A percentile compares a stretch with the other conserved stretches of the same genome.
Evolutionary conservation across 1,140 invertebrate genomes (phyloP).

Genomic region (Pogonomyrmex californicus): DNA sequence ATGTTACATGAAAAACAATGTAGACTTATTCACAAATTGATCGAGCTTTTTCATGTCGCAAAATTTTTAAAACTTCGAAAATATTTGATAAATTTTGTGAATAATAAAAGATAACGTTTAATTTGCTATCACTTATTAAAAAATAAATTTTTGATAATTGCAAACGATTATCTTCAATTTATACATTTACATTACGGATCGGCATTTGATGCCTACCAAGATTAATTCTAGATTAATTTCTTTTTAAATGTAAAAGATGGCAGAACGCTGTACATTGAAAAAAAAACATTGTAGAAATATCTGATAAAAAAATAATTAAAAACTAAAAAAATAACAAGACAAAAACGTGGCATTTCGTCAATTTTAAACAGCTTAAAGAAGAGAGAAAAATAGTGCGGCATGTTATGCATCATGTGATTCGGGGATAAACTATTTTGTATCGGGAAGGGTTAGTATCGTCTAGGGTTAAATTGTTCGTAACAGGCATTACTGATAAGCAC

Average conservation of each 20-base stretch:
- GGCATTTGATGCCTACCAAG: not conserved
- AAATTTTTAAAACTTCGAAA: not conserved
- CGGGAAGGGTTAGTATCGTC: not conserved
- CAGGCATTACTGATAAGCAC: slow-evolving; percentile 59
- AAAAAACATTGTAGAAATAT: not conserved
- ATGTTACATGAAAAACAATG: not conserved
- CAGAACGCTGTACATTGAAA: not conserved
- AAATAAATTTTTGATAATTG: not conserved
- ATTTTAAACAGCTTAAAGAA: not conserved
- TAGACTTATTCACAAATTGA: no score
- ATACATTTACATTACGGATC: not conserved
- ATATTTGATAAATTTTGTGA: not conserved
- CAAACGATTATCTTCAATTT: not conserved
- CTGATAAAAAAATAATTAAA: not conserved
- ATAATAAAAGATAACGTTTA: not conserved
- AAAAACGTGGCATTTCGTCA: not conserved
- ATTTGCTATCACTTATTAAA: not conserved
- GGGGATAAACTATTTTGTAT: not conserved
- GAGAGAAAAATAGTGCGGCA: not conserved
- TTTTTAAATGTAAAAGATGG: not conserved
- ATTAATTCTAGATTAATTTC: slow-evolving; percentile 1
- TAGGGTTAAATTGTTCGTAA: slow-evolving; percentile 13
- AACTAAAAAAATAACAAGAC: not conserved
- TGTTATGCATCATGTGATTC: not conserved
- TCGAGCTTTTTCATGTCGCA: not conserved